Conservation (phyloP, 2,888 invertebrate species). For the Hirtodrosophila alboralis region DNA sequence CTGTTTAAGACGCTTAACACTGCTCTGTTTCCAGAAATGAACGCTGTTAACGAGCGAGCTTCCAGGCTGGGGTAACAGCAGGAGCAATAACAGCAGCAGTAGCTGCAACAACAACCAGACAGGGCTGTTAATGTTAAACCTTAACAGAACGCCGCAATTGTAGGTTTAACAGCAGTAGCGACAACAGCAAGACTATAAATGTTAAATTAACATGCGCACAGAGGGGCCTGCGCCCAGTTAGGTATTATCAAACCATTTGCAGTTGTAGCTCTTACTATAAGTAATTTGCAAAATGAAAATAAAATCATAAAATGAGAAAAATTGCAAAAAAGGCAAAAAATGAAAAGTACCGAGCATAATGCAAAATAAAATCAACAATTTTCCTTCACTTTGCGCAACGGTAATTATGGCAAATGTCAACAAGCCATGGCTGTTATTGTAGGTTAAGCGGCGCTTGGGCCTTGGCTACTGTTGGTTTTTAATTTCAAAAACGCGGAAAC, state of each 20-base stretch:
- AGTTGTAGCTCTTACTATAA: conserved; percentile 13
- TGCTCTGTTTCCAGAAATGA: conserved; percentile 56
- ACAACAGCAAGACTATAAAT: too few relatives aligned
- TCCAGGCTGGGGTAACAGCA: conserved; percentile 55
- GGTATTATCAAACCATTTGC: conserved; percentile 18
- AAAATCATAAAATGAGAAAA: conserved; percentile 9
- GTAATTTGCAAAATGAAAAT: conserved; percentile 30
- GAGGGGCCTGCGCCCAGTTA: background rate
- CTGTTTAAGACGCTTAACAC: background rate
- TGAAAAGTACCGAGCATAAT: conserved; percentile 54
- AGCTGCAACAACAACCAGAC: background rate
- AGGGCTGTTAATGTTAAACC: conserved; percentile 1
- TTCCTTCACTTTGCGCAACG: conserved; percentile 73
- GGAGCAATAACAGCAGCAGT: conserved; percentile 1
- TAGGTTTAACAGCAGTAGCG: conserved; percentile 2
- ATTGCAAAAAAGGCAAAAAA: too few relatives aligned
- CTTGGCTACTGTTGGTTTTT: conserved; percentile 78
- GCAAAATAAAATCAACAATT: conserved; percentile 75
- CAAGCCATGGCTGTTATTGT: conserved; percentile 67
- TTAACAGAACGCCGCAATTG: conserved; percentile 8
- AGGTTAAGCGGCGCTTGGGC: conserved; percentile 70
- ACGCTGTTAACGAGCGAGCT: conserved; percentile 45
- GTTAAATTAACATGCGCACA: too few relatives aligned
- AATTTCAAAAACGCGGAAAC: conserved; percentile 73
- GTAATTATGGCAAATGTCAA: conserved; percentile 80